These are phyloP conservation scores for Natator depressus DNA, from an alignment of 2,113 vertebrate genomes.

Conservation along the genomic window DNA sequence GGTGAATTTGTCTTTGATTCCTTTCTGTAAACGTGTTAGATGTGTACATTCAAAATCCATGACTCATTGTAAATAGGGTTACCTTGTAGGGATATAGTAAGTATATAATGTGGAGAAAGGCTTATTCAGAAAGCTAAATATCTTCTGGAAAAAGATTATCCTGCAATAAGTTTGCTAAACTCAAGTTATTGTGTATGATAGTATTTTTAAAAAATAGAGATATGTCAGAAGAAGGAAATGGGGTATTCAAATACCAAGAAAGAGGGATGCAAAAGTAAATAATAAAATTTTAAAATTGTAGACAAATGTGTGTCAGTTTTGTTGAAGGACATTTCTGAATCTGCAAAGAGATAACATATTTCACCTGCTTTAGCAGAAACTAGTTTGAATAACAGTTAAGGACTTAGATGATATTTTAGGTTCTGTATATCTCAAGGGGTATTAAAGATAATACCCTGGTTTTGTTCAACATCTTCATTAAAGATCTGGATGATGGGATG, in stretches of 20 bases:
- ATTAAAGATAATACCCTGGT: constrained; percentile 34
- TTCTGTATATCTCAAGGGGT: constrained; percentile 25
- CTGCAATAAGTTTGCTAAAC: constrained; percentile 47
- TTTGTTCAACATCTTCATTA: too few relatives aligned
- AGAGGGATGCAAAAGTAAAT: constrained; percentile 13
- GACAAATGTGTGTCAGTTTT: neutral
- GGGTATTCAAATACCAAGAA: constrained; percentile 5
- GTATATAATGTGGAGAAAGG: constrained; percentile 9
- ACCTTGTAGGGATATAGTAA: constrained; percentile 28
- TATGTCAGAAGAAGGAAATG: constrained; percentile 43
- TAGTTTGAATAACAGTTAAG: constrained; percentile 49
- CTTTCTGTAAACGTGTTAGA: constrained; percentile 37
- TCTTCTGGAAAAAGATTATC: constrained; percentile 29
- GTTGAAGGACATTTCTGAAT: neutral
- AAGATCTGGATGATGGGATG: too few relatives aligned
- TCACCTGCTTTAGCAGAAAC: constrained; percentile 15
- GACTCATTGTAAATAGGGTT: constrained; percentile 60
- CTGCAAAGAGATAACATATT: constrained; percentile 23
- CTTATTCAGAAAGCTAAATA: constrained; percentile 56
- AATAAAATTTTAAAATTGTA: neutral
- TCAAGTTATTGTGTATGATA: constrained; percentile 36
- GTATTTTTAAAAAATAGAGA: constrained; percentile 33
- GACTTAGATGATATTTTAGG: constrained; percentile 27
- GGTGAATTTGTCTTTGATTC: constrained; percentile 59
- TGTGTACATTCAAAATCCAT: constrained; percentile 25